Conservation (phyloP, 2,888 invertebrate genomes). For the Pharmacophagus antenor region DNA sequence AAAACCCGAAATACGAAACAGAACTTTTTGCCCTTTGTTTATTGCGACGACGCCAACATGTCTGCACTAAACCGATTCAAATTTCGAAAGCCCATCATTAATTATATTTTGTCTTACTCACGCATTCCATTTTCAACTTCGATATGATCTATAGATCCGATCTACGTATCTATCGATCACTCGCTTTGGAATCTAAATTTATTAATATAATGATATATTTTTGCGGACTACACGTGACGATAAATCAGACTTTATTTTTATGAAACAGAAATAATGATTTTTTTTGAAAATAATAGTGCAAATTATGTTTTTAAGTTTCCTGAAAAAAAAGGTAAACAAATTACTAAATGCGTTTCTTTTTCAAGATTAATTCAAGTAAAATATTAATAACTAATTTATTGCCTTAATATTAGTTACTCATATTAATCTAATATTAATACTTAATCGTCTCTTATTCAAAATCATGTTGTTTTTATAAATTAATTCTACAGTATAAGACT, state of each 20-base stretch:
- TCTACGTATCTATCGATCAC: constrained; percentile 79
- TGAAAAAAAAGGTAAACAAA: background rate
- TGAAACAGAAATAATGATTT: background rate
- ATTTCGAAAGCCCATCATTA: constrained; percentile 76
- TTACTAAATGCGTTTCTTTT: no score
- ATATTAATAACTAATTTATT: no score
- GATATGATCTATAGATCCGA: constrained; percentile 80
- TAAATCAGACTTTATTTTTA: constrained; percentile 7
- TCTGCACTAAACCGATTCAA: constrained; percentile 78
- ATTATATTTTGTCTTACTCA: constrained; percentile 82
- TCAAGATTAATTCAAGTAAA: no score
- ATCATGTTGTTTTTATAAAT: constrained; percentile 19
- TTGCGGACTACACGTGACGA: constrained; percentile 50
- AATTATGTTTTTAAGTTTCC: background rate
- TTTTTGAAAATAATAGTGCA: background rate
- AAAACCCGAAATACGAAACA: constrained; percentile 57
- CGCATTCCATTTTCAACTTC: constrained; percentile 77
- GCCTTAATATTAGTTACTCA: background rate
- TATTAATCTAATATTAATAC: background rate
- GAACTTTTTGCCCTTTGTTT: constrained; percentile 76
- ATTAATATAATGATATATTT: constrained; percentile 78
- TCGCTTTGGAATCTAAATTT: constrained; percentile 74
- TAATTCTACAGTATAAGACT: constrained; percentile 59
- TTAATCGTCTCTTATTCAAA: background rate
- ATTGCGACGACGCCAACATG: constrained; percentile 77